phyloP scores from a whole-genome alignment of 2,888 invertebrate species.

The Eilema depressum region DNA sequence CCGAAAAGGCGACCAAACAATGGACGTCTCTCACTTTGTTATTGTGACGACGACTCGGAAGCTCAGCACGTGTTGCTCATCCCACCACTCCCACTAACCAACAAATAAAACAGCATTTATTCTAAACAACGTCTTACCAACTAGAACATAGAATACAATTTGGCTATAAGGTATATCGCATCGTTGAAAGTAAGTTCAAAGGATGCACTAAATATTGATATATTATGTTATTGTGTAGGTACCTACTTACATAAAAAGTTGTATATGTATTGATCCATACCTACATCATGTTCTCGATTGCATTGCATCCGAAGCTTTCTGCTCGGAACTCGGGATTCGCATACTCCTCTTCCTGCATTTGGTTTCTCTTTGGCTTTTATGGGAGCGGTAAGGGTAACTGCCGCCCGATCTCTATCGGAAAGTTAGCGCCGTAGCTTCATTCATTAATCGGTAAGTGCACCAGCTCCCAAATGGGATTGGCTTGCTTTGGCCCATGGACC shows the following conservation, averaged over 20 bases:
- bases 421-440: neutral
- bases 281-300: neutral
- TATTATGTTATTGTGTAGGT: neutral
- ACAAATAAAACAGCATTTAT: slow-evolving; percentile 51
- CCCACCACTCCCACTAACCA: slow-evolving; percentile 55
- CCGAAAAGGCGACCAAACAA: slow-evolving; percentile 69
- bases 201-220: neutral
- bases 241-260: neutral
- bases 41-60: slow-evolving; percentile 74
- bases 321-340: neutral
- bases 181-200: neutral
- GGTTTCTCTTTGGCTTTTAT: neutral
- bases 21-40: slow-evolving; percentile 77
- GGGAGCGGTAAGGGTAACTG: neutral
- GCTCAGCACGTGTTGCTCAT: slow-evolving; percentile 78
- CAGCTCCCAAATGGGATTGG: neutral
- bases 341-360: neutral
- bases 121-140: slow-evolving; percentile 41
- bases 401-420: neutral
- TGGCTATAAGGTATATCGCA: neutral
- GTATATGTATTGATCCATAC: neutral
- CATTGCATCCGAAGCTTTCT: neutral
- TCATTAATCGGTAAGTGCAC: neutral
- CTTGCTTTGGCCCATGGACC: too few relatives aligned
- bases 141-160: slow-evolving; percentile 12